Percentiles rank a stretch among this genome's conserved stretches.
These are phyloP conservation scores for Odontothrips loti DNA, from an alignment of 2,888 invertebrate species.

Conservation along the genomic window DNA sequence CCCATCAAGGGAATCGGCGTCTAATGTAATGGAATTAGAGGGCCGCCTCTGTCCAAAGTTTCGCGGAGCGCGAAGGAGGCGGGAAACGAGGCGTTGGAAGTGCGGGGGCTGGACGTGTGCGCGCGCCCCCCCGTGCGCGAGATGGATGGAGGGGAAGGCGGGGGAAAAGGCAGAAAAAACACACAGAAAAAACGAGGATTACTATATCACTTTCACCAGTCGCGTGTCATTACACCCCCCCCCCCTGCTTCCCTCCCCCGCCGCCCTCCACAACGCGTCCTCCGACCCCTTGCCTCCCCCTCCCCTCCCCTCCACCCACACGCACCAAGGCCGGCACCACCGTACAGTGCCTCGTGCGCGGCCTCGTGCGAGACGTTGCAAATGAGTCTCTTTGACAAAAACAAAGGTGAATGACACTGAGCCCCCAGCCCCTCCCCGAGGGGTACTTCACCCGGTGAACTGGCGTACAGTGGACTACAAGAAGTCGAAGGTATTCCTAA, in stretches of 20 bases:
- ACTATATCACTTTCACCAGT: slow-evolving; percentile 4
- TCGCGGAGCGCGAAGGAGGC: background rate
- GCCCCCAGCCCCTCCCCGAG: too few relatives aligned
- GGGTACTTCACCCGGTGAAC: too few relatives aligned
- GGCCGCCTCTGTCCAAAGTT: background rate
- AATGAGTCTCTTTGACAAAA: too few relatives aligned
- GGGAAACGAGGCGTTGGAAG: background rate
- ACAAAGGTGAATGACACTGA: too few relatives aligned
- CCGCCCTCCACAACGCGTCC: background rate
- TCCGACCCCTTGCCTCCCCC: background rate
- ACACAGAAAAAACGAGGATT: background rate
- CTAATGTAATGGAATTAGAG: too few relatives aligned
- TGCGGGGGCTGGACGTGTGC: background rate
- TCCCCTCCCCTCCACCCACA: background rate
- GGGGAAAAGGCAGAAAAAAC: background rate
- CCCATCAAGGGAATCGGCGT: too few relatives aligned
- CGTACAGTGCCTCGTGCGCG: background rate
- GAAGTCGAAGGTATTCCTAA: too few relatives aligned
- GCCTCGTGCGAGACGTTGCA: too few relatives aligned
- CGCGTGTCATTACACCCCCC: background rate
- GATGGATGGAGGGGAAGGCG: background rate
- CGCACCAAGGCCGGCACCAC: background rate
- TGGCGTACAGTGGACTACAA: too few relatives aligned
- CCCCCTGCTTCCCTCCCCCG: background rate
- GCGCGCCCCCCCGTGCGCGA: background rate